Percentiles rank a stretch among this genome's conserved stretches.
Conservation (phyloP, 2,888 invertebrate genomes). For the Parnassius smintheus region DNA sequence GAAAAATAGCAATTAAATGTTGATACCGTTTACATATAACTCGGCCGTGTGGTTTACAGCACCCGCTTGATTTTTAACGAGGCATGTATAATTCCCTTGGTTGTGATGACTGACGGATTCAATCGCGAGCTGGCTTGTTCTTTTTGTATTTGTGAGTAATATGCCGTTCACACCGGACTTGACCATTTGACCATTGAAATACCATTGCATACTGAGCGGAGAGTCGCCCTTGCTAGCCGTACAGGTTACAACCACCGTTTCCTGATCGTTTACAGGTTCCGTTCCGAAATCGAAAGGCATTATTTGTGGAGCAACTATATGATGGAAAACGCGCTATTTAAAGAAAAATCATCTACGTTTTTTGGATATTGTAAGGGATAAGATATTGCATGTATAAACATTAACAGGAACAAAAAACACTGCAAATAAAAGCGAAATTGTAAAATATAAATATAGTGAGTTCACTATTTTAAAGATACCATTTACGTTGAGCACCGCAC, state of each 20-base stretch:
- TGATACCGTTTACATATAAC: slow-evolving; percentile 74
- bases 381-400: slow-evolving; percentile 10
- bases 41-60: slow-evolving; percentile 76
- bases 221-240: slow-evolving; percentile 88
- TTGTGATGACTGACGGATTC: slow-evolving; percentile 82
- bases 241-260: slow-evolving; percentile 85
- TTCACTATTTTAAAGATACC: slow-evolving; percentile 64
- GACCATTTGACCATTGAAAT: slow-evolving; percentile 70
- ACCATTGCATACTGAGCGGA: slow-evolving; percentile 89
- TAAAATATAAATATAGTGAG: slow-evolving; percentile 10
- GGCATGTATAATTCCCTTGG: slow-evolving; percentile 83
- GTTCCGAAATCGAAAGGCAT: slow-evolving; percentile 86
- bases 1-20: slow-evolving; percentile 4
- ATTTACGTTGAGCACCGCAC: slow-evolving; percentile 85
- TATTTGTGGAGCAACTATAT: slow-evolving; percentile 85
- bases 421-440: slow-evolving; percentile 50
- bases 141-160: slow-evolving; percentile 76
- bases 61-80: slow-evolving; percentile 82
- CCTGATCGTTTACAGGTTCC: slow-evolving; percentile 84
- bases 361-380: slow-evolving; percentile 10
- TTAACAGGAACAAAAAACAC: slow-evolving; percentile 35
- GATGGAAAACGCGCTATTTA: slow-evolving; percentile 27
- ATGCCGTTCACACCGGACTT: slow-evolving; percentile 77
- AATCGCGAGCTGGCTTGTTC: slow-evolving; percentile 83
- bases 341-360: neutral